These are phyloP conservation scores for Silurus glanis DNA, from an alignment of 2,113 vertebrate species.

Conservation along the genomic window DNA sequence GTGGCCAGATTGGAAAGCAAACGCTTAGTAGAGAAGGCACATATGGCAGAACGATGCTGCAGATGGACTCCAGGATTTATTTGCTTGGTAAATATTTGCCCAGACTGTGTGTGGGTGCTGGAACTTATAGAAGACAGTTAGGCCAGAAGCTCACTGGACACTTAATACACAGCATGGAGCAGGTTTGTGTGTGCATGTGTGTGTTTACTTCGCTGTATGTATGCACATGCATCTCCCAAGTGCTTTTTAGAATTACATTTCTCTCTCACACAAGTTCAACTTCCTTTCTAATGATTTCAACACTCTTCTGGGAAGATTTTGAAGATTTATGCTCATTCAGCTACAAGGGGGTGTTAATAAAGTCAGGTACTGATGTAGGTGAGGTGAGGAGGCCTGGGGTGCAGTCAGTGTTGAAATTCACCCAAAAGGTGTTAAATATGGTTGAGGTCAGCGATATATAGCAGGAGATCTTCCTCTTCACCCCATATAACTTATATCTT, in stretches of 20 bases:
- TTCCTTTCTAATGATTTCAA: background rate
- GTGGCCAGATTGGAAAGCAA: conserved; percentile 4
- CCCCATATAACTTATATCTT: no score
- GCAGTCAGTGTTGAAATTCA: no score
- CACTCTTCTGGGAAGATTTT: no score
- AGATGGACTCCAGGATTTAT: conserved; percentile 33
- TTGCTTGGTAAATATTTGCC: conserved; percentile 44
- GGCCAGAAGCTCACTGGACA: conserved; percentile 24
- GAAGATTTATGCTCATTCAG: background rate
- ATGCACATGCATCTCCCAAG: background rate
- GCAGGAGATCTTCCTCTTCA: no score
- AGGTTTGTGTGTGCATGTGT: conserved; percentile 2
- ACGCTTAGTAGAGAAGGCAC: background rate
- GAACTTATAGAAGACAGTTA: conserved; percentile 36
- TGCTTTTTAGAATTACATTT: background rate
- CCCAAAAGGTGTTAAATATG: no score
- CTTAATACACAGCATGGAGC: background rate
- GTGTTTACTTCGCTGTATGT: background rate
- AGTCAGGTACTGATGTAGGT: no score
- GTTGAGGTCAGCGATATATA: no score
- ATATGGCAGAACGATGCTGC: background rate
- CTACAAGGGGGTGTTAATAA: background rate
- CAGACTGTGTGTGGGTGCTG: conserved; percentile 40
- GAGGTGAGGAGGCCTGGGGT: no score
- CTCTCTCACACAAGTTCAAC: background rate